phyloP scores from a whole-genome alignment of 2,113 vertebrate genomes.

The Chlamydotis undulata region DNA sequence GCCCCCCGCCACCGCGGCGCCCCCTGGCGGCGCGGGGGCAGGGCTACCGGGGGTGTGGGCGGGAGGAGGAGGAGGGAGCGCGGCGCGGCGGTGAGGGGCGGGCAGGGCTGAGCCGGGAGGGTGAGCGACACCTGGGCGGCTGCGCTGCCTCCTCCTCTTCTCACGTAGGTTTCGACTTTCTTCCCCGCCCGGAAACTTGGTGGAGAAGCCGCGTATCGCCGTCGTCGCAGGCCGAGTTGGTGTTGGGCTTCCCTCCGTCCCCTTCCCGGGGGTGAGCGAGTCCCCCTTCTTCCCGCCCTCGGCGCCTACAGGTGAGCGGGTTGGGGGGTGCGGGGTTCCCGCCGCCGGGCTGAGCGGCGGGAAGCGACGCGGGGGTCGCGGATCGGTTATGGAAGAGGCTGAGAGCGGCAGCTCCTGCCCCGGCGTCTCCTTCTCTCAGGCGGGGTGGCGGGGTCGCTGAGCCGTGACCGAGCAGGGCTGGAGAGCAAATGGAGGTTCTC shows the following conservation, averaged over 20 bases:
- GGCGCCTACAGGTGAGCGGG: not conserved
- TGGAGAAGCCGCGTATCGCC: not conserved
- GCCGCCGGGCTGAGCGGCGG: not conserved
- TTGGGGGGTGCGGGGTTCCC: not conserved
- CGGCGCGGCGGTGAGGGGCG: not conserved
- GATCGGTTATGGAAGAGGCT: not conserved
- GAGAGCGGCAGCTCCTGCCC: not conserved
- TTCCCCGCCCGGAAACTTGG: constrained; percentile 66
- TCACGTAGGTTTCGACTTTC: constrained; percentile 62
- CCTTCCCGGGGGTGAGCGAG: not conserved
- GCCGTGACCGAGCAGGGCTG: not conserved
- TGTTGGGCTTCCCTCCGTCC: not conserved
- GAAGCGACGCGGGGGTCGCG: not conserved
- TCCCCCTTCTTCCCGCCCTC: not conserved
- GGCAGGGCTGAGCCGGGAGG: not conserved
- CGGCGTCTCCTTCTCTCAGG: fast-evolving
- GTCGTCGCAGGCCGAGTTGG: not conserved
- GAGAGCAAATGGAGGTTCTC: not conserved
- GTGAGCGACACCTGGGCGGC: constrained; percentile 40
- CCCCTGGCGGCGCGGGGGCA: not conserved
- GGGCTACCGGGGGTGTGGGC: not conserved
- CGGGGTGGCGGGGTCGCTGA: not conserved
- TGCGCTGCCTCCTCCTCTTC: constrained; percentile 23
- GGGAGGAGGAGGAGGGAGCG: not conserved
- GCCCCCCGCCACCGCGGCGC: not conserved